Conservation (phyloP, 2,888 invertebrate genomes). For the Cryptus viduatorius region DNA sequence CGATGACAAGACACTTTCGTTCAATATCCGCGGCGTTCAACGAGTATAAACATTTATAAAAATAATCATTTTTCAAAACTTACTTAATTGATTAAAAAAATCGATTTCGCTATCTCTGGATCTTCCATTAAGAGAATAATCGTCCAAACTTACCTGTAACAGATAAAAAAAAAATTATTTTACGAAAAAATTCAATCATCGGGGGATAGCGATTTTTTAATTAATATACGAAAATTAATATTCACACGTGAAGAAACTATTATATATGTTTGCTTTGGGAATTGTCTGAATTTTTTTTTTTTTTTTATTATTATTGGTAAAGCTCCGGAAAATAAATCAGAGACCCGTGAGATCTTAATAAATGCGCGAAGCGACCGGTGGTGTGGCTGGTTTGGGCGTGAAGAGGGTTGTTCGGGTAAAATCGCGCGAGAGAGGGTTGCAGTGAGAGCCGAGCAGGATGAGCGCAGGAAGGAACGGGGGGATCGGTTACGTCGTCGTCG, state of each 20-base stretch:
- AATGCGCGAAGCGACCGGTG: conserved; percentile 77
- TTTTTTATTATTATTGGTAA: neutral
- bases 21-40: no score
- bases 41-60: no score
- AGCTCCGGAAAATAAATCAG: conserved; percentile 80
- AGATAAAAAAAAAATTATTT: conserved; percentile 52
- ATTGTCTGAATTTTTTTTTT: neutral
- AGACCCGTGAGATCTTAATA: conserved; percentile 82
- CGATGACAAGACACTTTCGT: no score
- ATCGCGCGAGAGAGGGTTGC: conserved; percentile 14
- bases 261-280: neutral
- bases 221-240: conserved; percentile 45
- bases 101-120: neutral
- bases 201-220: conserved; percentile 40
- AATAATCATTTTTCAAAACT: conserved; percentile 21
- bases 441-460: conserved; percentile 46
- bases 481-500: conserved; percentile 60
- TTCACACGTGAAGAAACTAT: neutral
- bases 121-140: conserved; percentile 1
- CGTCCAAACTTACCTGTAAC: conserved; percentile 77
- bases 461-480: conserved; percentile 54
- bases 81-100: conserved; percentile 38
- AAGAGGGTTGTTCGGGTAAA: conserved; percentile 28
- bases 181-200: neutral
- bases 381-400: conserved; percentile 1